Conservation (phyloP, 2,113 vertebrate genomes). For the Heteronetta atricapilla region DNA sequence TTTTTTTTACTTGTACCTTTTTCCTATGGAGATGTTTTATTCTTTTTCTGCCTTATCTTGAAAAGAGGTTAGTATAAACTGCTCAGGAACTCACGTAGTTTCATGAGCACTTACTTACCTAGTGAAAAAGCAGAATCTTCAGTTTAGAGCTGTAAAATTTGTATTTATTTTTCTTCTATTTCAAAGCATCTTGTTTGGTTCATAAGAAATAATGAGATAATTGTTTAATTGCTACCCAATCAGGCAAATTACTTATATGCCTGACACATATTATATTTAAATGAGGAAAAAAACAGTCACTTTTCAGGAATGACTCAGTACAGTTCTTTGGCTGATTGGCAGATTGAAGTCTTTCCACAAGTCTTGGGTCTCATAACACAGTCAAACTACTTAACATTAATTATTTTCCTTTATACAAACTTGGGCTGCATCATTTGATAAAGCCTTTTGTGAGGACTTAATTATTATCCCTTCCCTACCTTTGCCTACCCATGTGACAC, state of each 20-base stretch:
- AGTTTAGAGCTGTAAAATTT: not conserved
- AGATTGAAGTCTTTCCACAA: not conserved
- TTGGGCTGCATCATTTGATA: not conserved
- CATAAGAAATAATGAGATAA: slow-evolving; percentile 41
- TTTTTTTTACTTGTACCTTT: not conserved
- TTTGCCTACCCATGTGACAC: not conserved
- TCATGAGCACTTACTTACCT: not conserved
- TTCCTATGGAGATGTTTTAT: not conserved
- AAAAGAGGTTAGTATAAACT: not conserved
- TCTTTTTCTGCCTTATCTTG: not conserved
- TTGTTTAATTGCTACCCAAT: slow-evolving; percentile 33
- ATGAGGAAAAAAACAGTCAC: not conserved
- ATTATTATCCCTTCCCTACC: not conserved
- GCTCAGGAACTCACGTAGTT: not conserved
- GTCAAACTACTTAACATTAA: not conserved
- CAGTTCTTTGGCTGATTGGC: not conserved
- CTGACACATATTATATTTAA: not conserved
- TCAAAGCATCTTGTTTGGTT: slow-evolving; percentile 33
- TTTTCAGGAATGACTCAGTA: slow-evolving; percentile 18
- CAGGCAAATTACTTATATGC: not conserved
- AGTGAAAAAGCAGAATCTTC: not conserved
- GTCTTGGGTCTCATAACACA: not conserved
- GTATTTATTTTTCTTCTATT: slow-evolving; percentile 33
- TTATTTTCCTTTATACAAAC: not conserved
- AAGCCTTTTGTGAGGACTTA: not conserved